Percentiles rank a stretch among this genome's conserved stretches.
phyloP scores from a whole-genome alignment of 2,888 invertebrate species.

The Agrochola litura region DNA sequence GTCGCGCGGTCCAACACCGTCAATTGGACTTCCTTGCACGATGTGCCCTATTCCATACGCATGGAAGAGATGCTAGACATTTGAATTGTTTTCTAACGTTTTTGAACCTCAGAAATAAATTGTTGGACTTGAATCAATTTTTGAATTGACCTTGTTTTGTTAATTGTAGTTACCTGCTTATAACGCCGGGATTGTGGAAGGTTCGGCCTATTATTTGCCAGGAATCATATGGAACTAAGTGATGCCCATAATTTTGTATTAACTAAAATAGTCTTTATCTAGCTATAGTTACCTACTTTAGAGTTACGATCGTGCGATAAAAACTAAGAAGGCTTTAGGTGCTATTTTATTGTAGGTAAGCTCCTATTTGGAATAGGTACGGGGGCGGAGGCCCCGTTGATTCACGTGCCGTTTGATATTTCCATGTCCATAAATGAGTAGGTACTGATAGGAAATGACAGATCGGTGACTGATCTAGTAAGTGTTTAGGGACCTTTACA shows the following conservation, averaged over 20 bases:
- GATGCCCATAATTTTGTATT: background rate
- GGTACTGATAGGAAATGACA: background rate
- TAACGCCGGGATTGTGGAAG: background rate
- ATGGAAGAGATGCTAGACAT: constrained; percentile 89
- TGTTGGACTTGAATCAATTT: background rate
- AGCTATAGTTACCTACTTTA: background rate
- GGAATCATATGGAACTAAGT: background rate
- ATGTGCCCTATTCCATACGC: constrained; percentile 92
- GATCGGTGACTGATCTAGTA: constrained; percentile 3
- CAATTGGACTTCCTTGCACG: constrained; percentile 91
- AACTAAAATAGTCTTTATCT: background rate
- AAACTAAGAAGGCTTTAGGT: constrained; percentile 30
- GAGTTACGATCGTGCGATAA: constrained; percentile 18
- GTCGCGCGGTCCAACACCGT: constrained; percentile 86
- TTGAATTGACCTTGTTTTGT: background rate
- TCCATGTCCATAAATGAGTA: constrained; percentile 24
- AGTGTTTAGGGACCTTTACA: background rate
- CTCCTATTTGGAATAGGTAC: constrained; percentile 39
- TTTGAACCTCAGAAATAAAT: constrained; percentile 24
- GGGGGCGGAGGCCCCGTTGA: constrained; percentile 68
- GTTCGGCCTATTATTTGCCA: background rate
- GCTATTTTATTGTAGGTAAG: constrained; percentile 6
- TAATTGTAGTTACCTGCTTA: background rate
- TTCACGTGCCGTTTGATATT: constrained; percentile 40
- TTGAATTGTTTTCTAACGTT: constrained; percentile 59